Base-by-base conservation (phyloP, 1,140 invertebrate species). In the Lycorma delicatula region DNA sequence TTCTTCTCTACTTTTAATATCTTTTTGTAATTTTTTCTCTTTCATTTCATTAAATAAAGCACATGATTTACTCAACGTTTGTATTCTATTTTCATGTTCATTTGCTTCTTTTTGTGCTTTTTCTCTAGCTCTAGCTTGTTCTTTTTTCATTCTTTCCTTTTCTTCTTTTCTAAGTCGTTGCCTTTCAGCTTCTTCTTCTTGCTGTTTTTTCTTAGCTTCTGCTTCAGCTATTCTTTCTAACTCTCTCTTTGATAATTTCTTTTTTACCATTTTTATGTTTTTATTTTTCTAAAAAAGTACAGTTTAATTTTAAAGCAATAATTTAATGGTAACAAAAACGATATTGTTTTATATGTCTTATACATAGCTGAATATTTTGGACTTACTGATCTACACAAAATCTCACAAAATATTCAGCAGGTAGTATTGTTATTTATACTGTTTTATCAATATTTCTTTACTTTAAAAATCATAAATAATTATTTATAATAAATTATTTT, bases 101-200 rank as follows among this genome's bases (percentile, higher is more conserved):
- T 54, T 60, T 58, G 16, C 46, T 16, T 48, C 27, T 38, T 38
- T 49, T 29, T 50, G 27, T 58, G 58, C 49, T 20, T 52, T 54
- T 49, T 27, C 58, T 26, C 41, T 58, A 25, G 31, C 52, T 58
- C 49, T 47, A 20, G 54, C 58, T 36, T 54, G 52, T 27, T 60
- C 52, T 29, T 58, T 51, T 26, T 55, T 50, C 28, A 44, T 49
- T 61, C 56, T 22, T 51, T 60, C 16, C 41, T 57, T 61, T 59
- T 63, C 50, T 28, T 49, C 23, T 46, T 49, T 58, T 59, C 52
- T 18, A 34, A 47, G 13, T 27, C 46, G 11, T 55, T 46, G 7
- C 27, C 20, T 38, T 60, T 63, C 51, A 20, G 23, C 38, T 28
- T 60, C 54, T 38, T 54, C 53, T 56, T 63, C 59, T 58, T 44